Percentiles rank a stretch among this genome's conserved stretches.
Conservation (phyloP, 2,888 invertebrate genomes). For the Megaustenia siamemsis region DNA sequence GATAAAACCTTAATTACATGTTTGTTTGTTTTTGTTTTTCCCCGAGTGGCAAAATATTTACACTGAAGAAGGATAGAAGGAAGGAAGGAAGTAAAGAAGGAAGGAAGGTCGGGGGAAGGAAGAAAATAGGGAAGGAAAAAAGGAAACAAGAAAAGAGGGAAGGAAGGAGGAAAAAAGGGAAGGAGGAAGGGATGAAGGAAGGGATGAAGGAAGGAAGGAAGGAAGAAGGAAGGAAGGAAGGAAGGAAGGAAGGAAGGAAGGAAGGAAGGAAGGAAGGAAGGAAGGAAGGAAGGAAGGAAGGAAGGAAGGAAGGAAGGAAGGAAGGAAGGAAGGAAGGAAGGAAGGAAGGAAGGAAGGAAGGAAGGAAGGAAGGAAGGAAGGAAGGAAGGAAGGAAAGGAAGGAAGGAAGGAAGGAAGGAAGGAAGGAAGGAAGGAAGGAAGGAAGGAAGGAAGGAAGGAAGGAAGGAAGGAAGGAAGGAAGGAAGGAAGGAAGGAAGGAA, state of each 20-base stretch:
- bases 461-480: too few species aligned
- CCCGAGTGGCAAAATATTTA: background rate
- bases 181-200: background rate
- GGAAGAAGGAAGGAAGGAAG: constrained; percentile 1
- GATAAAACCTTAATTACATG: background rate
- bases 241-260: too few species aligned
- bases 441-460: too few species aligned
- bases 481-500: too few species aligned
- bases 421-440: too few species aligned
- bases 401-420: constrained; percentile 1
- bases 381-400: background rate
- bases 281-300: too few species aligned
- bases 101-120: background rate
- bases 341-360: background rate
- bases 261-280: background rate
- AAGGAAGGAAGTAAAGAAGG: background rate
- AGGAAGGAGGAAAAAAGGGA: background rate
- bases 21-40: background rate
- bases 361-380: background rate
- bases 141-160: too few species aligned
- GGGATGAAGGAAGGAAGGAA: background rate
- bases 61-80: background rate
- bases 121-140: background rate
- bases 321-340: background rate
- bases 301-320: too few species aligned